Evolutionary conservation across 2,113 vertebrate species (phyloP).

Genomic region (Pseudopipra pipra): DNA sequence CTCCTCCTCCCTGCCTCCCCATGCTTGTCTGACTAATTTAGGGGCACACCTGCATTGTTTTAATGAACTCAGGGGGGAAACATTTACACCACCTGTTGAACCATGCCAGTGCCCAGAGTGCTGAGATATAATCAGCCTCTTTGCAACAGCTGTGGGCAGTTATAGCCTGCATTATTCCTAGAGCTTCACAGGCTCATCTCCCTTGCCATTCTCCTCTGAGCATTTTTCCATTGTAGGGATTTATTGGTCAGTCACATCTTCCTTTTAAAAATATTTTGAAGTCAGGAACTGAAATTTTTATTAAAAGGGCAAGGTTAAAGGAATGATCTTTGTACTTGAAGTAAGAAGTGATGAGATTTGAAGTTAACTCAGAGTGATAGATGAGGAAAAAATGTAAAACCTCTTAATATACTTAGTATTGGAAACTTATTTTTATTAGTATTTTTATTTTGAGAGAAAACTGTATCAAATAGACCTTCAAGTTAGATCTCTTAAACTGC

Average conservation of each 20-base stretch:
- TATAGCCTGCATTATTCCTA: background rate
- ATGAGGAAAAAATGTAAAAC: background rate
- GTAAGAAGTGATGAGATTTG: background rate
- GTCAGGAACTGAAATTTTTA: background rate
- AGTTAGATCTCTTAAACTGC: background rate
- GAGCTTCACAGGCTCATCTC: accelerated
- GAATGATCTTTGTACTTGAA: background rate
- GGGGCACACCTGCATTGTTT: no score
- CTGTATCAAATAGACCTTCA: background rate
- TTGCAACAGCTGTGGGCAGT: background rate
- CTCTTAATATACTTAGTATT: background rate
- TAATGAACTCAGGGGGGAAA: background rate
- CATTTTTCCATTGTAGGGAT: background rate
- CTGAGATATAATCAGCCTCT: background rate
- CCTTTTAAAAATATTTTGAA: background rate
- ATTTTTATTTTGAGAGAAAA: background rate
- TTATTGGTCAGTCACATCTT: background rate
- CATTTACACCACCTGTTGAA: no score
- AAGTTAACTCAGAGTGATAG: background rate
- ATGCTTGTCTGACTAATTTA: background rate
- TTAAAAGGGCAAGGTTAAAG: background rate
- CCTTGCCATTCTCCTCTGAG: background rate
- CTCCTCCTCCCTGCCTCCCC: accelerated
- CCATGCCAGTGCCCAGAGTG: accelerated
- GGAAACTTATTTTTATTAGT: background rate